Evolutionary conservation across 1,140 invertebrate genomes (phyloP), one percentile per base, ranked within the genome.

Genomic region (Chironomus tepperi): DNA sequence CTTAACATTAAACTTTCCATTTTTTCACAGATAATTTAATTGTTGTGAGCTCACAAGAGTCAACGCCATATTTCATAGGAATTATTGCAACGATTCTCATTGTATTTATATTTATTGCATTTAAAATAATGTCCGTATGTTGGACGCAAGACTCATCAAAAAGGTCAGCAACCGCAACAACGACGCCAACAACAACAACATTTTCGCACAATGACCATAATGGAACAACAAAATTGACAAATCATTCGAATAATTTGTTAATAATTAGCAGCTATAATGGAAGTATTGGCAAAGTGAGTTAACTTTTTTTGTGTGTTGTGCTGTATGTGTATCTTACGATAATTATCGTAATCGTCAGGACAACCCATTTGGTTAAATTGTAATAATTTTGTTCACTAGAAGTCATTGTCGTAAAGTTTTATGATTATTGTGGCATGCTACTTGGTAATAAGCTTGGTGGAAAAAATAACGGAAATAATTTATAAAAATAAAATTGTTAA

Each of bases 231-330:
- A 70, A 70, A 70, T 70, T 70, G 19, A 70, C 65, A 70, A 70
- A 70, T 70, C 65, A 70, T 70, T 70, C 65, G 18, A 70, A 70
- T 70, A 70, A 70, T 70, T 70, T 70, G 65, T 21, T 70, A 18
- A 70, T 70, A 70, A 70, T 70, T 70, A 70, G 65, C 65, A 70
- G 65, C 18, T 70, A 70, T 70, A 70, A 70, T 18, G 65, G 65
- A 7, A 18, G 19, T 18, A 18, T 70, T 19, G 9, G 65, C 18
- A 70, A 70, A 57, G 47, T 57, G 7, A 57, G 47, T 57, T 5
- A 2, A 34, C 24, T 34, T 34, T 34, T 34, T 34, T 34, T 34
- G 1, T 34, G 24, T 34, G 24, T n/a, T n/a, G n/a, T n/a, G n/a
- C n/a, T n/a, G n/a, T n/a, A n/a, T n/a, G n/a, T n/a, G n/a, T n/a